phyloP scores from a whole-genome alignment of 2,113 vertebrate species.

The Haemorhous mexicanus region DNA sequence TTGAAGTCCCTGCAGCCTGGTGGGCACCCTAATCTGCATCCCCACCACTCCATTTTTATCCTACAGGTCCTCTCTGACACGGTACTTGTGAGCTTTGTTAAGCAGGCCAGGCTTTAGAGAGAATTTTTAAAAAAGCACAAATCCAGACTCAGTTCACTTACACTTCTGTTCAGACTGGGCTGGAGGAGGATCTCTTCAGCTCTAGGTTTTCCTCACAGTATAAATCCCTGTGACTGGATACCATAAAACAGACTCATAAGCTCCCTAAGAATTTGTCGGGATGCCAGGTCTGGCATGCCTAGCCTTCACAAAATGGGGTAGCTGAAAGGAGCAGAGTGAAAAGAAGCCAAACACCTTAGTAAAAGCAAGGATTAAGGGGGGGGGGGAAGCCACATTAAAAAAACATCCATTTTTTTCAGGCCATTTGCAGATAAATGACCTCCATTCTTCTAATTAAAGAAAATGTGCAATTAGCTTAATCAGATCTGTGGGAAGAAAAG shows the following conservation, averaged over 20 bases:
- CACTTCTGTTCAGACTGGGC: neutral
- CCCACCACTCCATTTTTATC: neutral
- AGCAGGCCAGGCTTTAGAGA: neutral
- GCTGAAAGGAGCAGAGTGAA: conserved; percentile 22
- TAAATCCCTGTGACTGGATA: conserved; percentile 43
- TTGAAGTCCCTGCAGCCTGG: neutral
- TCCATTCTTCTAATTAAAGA: conserved; percentile 46
- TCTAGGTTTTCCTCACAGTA: conserved; percentile 28
- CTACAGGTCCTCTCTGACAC: neutral
- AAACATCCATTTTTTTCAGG: neutral
- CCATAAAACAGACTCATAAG: conserved; percentile 47
- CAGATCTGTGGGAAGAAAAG: conserved; percentile 63
- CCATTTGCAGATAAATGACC: conserved; percentile 46
- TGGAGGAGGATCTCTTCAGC: conserved; percentile 40
- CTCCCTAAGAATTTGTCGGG: conserved; percentile 18
- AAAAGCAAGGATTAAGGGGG: neutral
- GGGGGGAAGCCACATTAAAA: neutral
- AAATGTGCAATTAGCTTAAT: conserved; percentile 64
- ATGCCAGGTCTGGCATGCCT: neutral
- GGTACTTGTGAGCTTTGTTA: neutral
- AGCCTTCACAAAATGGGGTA: neutral
- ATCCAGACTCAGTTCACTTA: neutral
- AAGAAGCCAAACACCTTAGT: conserved; percentile 29
- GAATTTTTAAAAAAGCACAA: neutral
- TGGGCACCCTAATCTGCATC: neutral